Conservation (phyloP, 92 coral and sea anemone genomes). For the Epizoanthus rinbou region DNA sequence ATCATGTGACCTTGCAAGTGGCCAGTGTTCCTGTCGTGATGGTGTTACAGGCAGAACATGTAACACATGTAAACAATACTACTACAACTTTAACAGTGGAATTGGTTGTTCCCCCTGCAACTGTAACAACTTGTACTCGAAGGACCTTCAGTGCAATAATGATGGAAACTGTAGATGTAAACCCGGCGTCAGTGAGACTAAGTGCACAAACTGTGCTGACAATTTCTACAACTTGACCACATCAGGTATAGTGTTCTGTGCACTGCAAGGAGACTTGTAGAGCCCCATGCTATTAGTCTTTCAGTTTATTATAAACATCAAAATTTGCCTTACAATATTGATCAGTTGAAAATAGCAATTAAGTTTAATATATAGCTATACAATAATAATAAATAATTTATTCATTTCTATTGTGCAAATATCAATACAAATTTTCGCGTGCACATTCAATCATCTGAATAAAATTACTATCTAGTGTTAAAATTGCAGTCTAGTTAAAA, state of each 20-base stretch:
- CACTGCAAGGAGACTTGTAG: neutral
- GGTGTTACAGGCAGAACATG: conserved; percentile 79
- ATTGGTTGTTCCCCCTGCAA: conserved; percentile 82
- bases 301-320: neutral
- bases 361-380: too few relatives aligned
- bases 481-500: too few relatives aligned
- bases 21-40: conserved; percentile 78
- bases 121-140: conserved; percentile 75
- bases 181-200: conserved; percentile 72
- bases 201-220: conserved; percentile 77
- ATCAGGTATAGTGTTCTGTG: conserved; percentile 47
- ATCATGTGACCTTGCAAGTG: conserved; percentile 77
- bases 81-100: conserved; percentile 80
- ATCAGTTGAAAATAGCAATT: too few relatives aligned
- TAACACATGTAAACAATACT: conserved; percentile 59
- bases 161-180: conserved; percentile 77
- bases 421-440: too few relatives aligned
- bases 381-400: too few relatives aligned
- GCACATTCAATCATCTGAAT: too few relatives aligned
- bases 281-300: too few relatives aligned
- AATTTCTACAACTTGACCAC: conserved; percentile 76
- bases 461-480: too few relatives aligned
- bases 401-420: too few relatives aligned
- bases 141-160: conserved; percentile 68
- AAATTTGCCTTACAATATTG: neutral